Evolutionary conservation across 2,888 invertebrate genomes (phyloP).

Genomic region (Meteorus cinctellus): DNA sequence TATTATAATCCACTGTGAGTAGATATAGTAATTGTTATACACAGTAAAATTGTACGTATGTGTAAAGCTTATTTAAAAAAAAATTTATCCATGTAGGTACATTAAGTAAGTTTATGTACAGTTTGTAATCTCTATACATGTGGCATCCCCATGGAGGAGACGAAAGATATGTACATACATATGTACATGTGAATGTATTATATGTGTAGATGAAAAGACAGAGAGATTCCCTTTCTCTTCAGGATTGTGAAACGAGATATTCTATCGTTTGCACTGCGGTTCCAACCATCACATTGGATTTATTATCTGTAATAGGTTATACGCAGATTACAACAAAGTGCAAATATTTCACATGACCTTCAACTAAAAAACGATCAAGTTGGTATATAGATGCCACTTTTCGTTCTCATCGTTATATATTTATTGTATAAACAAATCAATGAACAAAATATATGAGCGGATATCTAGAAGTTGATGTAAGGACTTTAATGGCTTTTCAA

Average conservation of each 20-base stretch:
- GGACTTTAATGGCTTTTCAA: neutral
- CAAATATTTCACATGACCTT: constrained; percentile 71
- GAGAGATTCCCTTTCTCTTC: constrained; percentile 69
- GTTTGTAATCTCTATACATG: constrained; percentile 15
- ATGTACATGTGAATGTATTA: constrained; percentile 18
- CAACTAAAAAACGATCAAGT: constrained; percentile 51
- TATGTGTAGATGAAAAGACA: constrained; percentile 22
- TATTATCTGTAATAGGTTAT: constrained; percentile 68
- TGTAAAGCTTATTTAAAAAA: neutral
- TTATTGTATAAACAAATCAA: no score
- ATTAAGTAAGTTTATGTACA: no score
- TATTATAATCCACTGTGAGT: neutral
- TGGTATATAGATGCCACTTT: constrained; percentile 8
- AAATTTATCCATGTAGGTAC: neutral
- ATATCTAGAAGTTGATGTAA: no score
- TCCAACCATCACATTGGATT: constrained; percentile 58
- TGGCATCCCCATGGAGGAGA: constrained; percentile 40
- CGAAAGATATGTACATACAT: constrained; percentile 16
- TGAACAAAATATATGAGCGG: no score
- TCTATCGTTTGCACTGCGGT: constrained; percentile 57
- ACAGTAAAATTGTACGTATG: neutral
- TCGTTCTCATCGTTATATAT: constrained; percentile 27
- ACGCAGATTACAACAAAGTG: constrained; percentile 71
- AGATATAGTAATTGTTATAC: neutral
- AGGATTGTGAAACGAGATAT: constrained; percentile 66